Percentiles rank a stretch among this genome's conserved stretches.
Evolutionary conservation across 1,140 invertebrate genomes (phyloP).

Genomic region (Antheraea pernyi): DNA sequence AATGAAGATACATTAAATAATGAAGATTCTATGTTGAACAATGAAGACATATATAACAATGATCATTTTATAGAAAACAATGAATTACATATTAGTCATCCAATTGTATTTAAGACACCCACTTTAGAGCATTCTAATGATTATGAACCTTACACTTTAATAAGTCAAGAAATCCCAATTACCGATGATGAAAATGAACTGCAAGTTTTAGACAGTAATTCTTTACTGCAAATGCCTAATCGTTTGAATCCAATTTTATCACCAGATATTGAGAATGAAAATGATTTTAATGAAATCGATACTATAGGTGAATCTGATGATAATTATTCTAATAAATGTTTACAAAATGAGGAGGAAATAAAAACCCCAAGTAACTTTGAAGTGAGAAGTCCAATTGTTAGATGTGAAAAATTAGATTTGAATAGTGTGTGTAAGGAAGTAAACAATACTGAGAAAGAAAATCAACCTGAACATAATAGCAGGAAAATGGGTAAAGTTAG

Average conservation of each 20-base stretch:
- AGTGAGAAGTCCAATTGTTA: neutral
- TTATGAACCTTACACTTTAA: neutral
- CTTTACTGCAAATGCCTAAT: neutral
- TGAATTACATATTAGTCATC: neutral
- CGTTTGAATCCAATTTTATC: neutral
- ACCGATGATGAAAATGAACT: neutral
- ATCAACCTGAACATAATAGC: neutral
- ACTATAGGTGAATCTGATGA: neutral
- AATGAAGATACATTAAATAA: neutral
- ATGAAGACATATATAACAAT: neutral
- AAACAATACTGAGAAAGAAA: neutral
- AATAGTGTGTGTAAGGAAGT: neutral
- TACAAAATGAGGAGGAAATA: neutral
- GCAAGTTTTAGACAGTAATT: neutral
- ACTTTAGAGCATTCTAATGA: neutral
- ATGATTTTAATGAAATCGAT: neutral
- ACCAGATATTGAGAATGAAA: neutral
- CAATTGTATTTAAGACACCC: neutral
- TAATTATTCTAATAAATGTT: neutral
- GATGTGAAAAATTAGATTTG: slow-evolving; percentile 1
- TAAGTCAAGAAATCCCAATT: neutral
- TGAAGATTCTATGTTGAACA: no score
- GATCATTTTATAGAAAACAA: neutral
- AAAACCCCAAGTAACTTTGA: neutral
- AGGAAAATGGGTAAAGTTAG: slow-evolving; percentile 20